phyloP scores from a whole-genome alignment of 2,888 invertebrate genomes.

The Thymelicus lineola region DNA sequence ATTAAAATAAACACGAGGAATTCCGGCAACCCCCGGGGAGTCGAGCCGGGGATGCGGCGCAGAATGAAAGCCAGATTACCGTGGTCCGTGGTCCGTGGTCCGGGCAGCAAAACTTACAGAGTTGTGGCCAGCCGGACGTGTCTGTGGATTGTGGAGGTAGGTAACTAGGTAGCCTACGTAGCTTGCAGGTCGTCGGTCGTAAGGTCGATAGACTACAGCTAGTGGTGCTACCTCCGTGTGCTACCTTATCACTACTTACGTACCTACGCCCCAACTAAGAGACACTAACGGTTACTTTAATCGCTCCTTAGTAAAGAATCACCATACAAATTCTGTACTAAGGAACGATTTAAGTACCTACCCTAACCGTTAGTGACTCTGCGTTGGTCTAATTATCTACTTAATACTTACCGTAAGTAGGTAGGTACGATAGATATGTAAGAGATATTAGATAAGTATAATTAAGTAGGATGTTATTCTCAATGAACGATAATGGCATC shows the following conservation, averaged over 20 bases:
- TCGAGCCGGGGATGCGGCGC: slow-evolving; percentile 24
- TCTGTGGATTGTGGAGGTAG: background rate
- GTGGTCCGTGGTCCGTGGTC: background rate
- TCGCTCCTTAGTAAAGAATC: no score
- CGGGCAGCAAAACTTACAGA: slow-evolving; percentile 17
- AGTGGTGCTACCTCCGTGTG: no score
- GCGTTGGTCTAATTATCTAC: no score
- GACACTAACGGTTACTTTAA: no score
- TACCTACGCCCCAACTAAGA: no score
- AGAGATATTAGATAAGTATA: background rate
- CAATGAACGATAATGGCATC: slow-evolving; percentile 25
- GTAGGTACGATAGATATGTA: no score
- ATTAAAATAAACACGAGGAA: slow-evolving; percentile 31
- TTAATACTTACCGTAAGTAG: no score
- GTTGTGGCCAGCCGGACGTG: background rate
- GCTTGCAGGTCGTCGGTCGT: background rate
- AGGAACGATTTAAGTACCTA: no score
- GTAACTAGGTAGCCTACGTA: background rate
- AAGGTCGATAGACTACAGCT: background rate
- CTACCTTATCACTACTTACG: no score
- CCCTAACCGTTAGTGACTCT: no score
- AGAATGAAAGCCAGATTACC: slow-evolving; percentile 30
- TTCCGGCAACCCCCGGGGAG: slow-evolving; percentile 18
- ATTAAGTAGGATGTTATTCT: background rate
- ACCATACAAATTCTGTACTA: no score